phyloP scores from a whole-genome alignment of 2,113 vertebrate genomes.

The Psilopogon haemacephalus region DNA sequence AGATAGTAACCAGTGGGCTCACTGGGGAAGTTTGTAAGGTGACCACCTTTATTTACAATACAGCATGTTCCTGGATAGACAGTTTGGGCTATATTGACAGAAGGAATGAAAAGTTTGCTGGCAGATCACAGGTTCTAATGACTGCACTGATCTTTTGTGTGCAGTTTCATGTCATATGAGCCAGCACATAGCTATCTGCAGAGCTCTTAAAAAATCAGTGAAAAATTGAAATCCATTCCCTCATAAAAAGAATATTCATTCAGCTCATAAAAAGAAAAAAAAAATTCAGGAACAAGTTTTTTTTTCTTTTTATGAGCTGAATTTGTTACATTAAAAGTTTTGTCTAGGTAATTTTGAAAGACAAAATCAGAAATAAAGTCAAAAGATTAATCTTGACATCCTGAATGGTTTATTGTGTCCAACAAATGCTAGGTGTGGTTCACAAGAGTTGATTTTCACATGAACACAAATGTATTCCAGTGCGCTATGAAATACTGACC shows the following conservation, averaged over 20 bases:
- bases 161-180: neutral
- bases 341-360: neutral
- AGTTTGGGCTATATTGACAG: neutral
- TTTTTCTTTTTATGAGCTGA: neutral
- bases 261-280: too few species aligned
- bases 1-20: neutral
- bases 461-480: neutral
- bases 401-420: neutral
- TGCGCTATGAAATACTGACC: neutral
- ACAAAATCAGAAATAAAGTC: neutral
- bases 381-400: neutral
- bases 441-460: neutral
- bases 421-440: neutral
- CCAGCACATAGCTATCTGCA: neutral
- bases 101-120: neutral
- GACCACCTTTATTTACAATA: neutral
- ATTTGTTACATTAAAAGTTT: neutral
- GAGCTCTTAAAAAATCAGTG: neutral
- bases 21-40: neutral
- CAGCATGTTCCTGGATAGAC: neutral
- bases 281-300: neutral
- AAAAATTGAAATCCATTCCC: neutral
- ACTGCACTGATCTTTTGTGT: rapidly evolving
- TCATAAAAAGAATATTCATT: too few species aligned
- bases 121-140: neutral